These are phyloP conservation scores for Malurus elegans DNA, from an alignment of 2,113 vertebrate species.

Conservation along the genomic window DNA sequence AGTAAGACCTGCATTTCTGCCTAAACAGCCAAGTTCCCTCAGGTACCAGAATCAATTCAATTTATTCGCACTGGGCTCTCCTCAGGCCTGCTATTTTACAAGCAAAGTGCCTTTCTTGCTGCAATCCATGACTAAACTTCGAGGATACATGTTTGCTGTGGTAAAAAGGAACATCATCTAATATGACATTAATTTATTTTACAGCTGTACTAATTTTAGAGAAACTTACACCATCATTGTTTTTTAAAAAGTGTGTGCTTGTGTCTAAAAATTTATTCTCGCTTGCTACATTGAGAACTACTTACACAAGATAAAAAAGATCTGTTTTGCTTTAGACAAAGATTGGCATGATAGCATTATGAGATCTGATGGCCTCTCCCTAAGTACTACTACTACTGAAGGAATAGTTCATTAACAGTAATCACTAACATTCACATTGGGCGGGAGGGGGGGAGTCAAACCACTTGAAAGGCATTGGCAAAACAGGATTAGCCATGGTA, in stretches of 20 bases:
- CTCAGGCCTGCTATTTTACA: not conserved
- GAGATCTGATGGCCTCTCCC: not conserved
- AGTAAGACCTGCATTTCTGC: not conserved
- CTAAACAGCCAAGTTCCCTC: not conserved
- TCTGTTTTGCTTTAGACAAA: not conserved
- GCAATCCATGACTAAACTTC: not conserved
- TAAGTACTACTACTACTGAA: not conserved
- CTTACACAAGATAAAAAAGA: not conserved
- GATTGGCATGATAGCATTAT: not conserved
- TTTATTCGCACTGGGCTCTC: not conserved
- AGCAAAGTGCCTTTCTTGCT: not conserved
- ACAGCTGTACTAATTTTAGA: not conserved
- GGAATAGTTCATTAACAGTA: not conserved
- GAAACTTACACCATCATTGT: not conserved
- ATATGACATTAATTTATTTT: not conserved
- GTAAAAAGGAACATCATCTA: not conserved
- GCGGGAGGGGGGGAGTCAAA: not conserved
- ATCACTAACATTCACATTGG: not conserved
- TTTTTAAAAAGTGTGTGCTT: too few relatives aligned
- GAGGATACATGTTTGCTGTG: not conserved
- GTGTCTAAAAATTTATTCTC: not conserved
- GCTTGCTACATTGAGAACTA: not conserved
- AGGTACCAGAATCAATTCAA: not conserved
- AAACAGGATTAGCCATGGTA: conserved; percentile 50
- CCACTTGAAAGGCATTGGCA: not conserved